These are phyloP conservation scores for Drosophila paulistorum DNA, from an alignment of 1,140 invertebrate species.

Conservation along the genomic window DNA sequence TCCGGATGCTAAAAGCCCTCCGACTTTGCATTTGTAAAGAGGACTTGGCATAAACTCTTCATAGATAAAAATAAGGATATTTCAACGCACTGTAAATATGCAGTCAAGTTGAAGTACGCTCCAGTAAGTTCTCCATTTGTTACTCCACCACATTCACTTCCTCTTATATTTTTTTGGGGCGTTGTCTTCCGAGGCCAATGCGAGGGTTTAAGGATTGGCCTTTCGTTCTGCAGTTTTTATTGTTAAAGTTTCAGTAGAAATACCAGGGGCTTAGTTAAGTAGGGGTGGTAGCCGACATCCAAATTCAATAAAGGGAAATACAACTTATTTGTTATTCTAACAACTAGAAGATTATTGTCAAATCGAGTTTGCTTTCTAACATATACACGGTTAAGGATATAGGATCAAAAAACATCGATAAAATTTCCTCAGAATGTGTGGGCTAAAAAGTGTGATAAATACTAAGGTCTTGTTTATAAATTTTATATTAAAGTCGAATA, in stretches of 20 bases:
- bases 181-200: not conserved
- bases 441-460: too few species aligned
- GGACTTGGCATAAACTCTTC: slow-evolving; percentile 11
- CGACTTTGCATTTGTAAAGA: slow-evolving; percentile 29
- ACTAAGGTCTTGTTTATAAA: too few species aligned
- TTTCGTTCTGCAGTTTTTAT: slow-evolving; percentile 1
- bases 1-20: slow-evolving; percentile 47
- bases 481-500: too few species aligned
- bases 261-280: not conserved
- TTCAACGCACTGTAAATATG: slow-evolving; percentile 57
- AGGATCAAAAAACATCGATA: too few species aligned
- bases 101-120: slow-evolving; percentile 48
- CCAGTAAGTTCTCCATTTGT: slow-evolving; percentile 22
- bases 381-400: too few species aligned
- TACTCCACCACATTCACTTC: not conserved
- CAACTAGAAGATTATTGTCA: too few species aligned
- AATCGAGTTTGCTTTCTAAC: too few species aligned
- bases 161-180: not conserved
- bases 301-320: too few species aligned
- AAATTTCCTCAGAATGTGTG: too few species aligned
- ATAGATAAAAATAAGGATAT: slow-evolving; percentile 13
- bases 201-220: not conserved
- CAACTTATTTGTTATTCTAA: too few species aligned
- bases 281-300: not conserved
- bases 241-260: not conserved